A percentile compares a stretch with the other conserved stretches of the same genome.
These are phyloP conservation scores for Thaumatotibia leucotreta DNA, from an alignment of 1,140 invertebrate genomes.

Conservation along the genomic window DNA sequence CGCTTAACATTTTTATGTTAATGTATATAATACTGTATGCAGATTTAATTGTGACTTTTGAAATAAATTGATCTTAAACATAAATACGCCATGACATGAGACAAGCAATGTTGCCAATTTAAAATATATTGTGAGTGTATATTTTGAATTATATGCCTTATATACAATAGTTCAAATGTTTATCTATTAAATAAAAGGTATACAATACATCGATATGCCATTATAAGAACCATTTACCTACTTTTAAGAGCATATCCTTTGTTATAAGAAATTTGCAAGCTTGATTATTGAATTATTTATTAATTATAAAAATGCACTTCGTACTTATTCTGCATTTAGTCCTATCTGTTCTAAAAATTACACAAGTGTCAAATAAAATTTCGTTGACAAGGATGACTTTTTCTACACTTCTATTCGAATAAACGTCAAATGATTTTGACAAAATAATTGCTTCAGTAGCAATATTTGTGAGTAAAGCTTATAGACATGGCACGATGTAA, in stretches of 20 bases:
- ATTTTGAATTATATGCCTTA: background rate
- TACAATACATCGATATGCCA: conserved; percentile 29
- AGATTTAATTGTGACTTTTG: conserved; percentile 17
- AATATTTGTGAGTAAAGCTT: background rate
- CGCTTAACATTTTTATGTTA: conserved; percentile 29
- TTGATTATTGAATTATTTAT: background rate
- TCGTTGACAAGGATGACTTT: background rate
- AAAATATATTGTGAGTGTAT: background rate
- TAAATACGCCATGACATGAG: background rate
- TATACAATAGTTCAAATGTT: background rate
- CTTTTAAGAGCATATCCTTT: background rate
- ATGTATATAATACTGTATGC: conserved; percentile 37
- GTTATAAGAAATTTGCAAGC: background rate
- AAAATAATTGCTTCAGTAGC: background rate
- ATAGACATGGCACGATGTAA: conserved; percentile 11
- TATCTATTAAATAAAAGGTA: background rate
- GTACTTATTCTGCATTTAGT: background rate
- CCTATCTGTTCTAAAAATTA: background rate
- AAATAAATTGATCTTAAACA: background rate
- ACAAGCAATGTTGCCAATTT: background rate
- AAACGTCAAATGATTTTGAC: background rate
- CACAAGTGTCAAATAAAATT: background rate
- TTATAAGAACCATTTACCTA: conserved; percentile 16
- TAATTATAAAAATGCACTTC: background rate
- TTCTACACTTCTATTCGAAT: background rate